These are phyloP conservation scores for Synanceia verrucosa DNA, from an alignment of 2,797 vertebrate genomes.

Conservation along the genomic window DNA sequence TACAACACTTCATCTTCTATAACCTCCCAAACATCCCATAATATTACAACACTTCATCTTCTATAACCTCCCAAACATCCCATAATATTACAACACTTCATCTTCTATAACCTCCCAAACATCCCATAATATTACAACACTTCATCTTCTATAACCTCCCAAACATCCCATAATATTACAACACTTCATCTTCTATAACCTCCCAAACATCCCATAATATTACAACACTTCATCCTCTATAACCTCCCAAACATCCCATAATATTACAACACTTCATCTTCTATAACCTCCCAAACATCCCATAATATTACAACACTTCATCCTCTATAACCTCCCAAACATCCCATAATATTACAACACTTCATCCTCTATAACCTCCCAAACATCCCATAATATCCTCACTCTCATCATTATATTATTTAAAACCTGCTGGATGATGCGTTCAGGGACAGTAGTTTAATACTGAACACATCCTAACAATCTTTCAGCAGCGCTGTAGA, in stretches of 20 bases:
- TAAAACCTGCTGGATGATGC: background rate
- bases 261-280: background rate
- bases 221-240: too few species aligned
- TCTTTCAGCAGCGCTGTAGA: background rate
- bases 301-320: background rate
- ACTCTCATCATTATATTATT: too few species aligned
- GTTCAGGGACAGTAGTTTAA: background rate
- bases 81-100: background rate
- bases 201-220: background rate
- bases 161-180: too few species aligned
- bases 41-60: too few species aligned
- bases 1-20: background rate
- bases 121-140: background rate
- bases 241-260: too few species aligned
- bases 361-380: background rate
- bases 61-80: too few species aligned
- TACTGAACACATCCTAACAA: background rate
- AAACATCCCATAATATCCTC: background rate
- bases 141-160: too few species aligned
- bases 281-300: background rate
- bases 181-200: background rate
- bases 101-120: background rate
- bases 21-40: background rate
- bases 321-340: background rate
- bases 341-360: background rate